Evolutionary conservation across 2,888 invertebrate genomes (phyloP).

Genomic region (Antheraea assamensis): DNA sequence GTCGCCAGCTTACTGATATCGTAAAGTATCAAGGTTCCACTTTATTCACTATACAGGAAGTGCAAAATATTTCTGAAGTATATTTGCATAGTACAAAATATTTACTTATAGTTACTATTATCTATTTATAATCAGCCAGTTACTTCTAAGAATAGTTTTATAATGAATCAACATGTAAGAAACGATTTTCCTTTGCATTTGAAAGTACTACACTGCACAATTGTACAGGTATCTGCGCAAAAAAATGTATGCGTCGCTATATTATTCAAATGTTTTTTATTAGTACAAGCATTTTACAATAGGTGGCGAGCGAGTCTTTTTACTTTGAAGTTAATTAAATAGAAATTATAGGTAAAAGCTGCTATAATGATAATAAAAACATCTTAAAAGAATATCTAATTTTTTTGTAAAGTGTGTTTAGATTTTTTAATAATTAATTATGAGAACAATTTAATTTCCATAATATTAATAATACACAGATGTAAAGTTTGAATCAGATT

Average conservation of each 20-base stretch:
- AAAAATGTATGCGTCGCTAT: too few relatives aligned
- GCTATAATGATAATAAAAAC: too few relatives aligned
- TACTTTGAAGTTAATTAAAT: too few relatives aligned
- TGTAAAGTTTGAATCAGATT: too few relatives aligned
- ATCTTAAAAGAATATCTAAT: too few relatives aligned
- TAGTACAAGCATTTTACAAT: background rate
- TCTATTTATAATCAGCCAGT: background rate
- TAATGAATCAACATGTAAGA: background rate
- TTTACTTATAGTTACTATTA: background rate
- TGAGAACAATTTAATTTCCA: too few relatives aligned
- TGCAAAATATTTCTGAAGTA: background rate
- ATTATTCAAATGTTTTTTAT: too few relatives aligned
- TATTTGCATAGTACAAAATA: conserved; percentile 2
- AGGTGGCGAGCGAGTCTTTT: too few relatives aligned
- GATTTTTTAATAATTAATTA: too few relatives aligned
- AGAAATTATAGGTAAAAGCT: too few relatives aligned
- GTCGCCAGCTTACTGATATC: background rate
- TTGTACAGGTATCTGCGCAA: background rate
- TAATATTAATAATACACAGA: too few relatives aligned
- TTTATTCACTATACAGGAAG: background rate
- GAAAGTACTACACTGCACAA: background rate
- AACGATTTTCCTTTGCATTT: background rate
- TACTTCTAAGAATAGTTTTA: conserved; percentile 1
- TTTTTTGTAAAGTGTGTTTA: too few relatives aligned
- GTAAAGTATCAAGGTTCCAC: background rate